Percentiles rank a stretch among this genome's conserved stretches.
phyloP scores from a whole-genome alignment of 1,140 invertebrate species.

The Pygmarrhopalites habei region DNA sequence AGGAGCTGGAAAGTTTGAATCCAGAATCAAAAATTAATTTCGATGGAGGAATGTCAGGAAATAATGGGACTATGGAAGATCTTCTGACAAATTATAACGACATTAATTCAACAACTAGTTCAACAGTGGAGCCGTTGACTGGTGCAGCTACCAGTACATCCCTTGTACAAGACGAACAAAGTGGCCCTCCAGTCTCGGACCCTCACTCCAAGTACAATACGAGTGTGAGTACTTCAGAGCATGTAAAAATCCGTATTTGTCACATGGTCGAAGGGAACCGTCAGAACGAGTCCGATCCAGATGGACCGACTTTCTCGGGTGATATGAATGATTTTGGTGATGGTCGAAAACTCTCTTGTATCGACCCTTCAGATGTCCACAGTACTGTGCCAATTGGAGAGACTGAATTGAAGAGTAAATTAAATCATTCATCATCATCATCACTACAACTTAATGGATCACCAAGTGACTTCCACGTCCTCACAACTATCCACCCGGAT shows the following conservation, averaged over 20 bases:
- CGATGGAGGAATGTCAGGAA: too few relatives aligned
- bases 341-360: background rate
- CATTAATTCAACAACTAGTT: too few relatives aligned
- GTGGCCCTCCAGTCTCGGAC: too few relatives aligned
- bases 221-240: background rate
- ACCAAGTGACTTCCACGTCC: background rate
- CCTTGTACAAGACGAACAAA: too few relatives aligned
- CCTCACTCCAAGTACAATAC: too few relatives aligned
- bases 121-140: too few relatives aligned
- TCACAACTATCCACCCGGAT: background rate
- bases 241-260: constrained; percentile 18
- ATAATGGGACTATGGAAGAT: too few relatives aligned
- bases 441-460: background rate
- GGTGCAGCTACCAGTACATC: too few relatives aligned
- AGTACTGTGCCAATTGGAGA: background rate
- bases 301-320: background rate
- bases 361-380: background rate
- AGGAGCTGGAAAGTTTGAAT: background rate
- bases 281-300: too few relatives aligned
- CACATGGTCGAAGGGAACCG: constrained; percentile 1
- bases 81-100: too few relatives aligned
- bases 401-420: background rate
- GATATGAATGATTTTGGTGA: background rate
- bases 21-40: too few relatives aligned
- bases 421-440: background rate